Conservation (phyloP, 2,113 vertebrate species). For the Malurus elegans region DNA sequence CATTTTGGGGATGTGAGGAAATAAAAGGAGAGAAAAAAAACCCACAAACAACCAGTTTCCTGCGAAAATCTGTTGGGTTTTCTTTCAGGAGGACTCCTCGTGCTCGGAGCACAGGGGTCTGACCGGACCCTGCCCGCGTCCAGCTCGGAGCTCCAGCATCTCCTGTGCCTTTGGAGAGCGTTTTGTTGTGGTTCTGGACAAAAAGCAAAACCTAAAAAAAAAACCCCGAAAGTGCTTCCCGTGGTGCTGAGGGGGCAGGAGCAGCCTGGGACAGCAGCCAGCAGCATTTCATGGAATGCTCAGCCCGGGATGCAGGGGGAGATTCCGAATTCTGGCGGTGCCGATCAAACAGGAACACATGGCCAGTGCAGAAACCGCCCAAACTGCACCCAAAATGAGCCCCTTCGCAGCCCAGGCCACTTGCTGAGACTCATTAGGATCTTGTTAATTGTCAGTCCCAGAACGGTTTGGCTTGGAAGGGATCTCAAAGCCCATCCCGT, state of each 20-base stretch:
- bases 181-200: neutral
- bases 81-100: neutral
- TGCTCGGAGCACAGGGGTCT: neutral
- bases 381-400: neutral
- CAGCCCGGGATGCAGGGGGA: neutral
- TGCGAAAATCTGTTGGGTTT: neutral
- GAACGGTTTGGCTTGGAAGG: neutral
- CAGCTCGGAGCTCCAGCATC: fast-evolving
- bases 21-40: neutral
- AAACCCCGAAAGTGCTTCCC: fast-evolving
- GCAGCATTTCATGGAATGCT: neutral
- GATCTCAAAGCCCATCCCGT: fast-evolving
- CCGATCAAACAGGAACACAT: neutral
- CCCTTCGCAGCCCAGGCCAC: fast-evolving
- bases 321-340: neutral
- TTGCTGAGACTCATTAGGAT: neutral
- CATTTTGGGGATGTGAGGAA: neutral
- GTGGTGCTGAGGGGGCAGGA: fast-evolving
- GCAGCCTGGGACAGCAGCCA: neutral
- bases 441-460: neutral
- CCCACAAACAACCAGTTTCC: neutral
- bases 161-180: fast-evolving
- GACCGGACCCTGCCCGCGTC: neutral
- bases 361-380: neutral
- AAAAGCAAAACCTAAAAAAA: fast-evolving